Conservation (phyloP, 2,797 vertebrate species). For the Linurgus olivaceus region DNA sequence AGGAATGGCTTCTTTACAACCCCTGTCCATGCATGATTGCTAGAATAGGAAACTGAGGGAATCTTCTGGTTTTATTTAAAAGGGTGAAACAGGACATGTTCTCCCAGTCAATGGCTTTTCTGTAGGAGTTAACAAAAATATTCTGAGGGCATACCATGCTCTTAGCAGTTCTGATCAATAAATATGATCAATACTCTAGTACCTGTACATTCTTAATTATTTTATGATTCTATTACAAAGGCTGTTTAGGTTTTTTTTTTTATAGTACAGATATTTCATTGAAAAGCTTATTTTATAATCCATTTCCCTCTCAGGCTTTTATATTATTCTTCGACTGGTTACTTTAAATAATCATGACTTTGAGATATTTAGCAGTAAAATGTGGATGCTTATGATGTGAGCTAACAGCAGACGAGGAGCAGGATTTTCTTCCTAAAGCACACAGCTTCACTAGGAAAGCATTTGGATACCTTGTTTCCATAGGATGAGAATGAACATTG, state of each 20-base stretch:
- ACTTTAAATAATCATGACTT: not conserved
- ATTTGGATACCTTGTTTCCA: not conserved
- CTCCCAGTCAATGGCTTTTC: not conserved
- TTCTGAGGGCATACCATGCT: not conserved
- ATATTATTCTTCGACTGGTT: not conserved
- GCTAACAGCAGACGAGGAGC: not conserved
- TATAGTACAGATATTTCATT: not conserved
- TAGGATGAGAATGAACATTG: not conserved
- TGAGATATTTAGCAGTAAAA: not conserved
- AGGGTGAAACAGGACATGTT: not conserved
- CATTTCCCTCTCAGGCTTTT: not conserved
- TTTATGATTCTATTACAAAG: not conserved
- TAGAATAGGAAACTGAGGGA: not conserved
- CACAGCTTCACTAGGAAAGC: not conserved
- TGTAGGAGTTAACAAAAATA: not conserved
- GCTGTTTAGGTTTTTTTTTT: not conserved
- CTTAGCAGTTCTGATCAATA: not conserved
- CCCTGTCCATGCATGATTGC: accelerated
- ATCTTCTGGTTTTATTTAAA: not conserved
- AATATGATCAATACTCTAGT: not conserved
- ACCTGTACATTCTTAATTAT: not conserved
- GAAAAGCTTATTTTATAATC: not conserved
- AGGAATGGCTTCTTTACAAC: not conserved
- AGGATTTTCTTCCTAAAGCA: not conserved
- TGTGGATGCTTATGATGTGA: not conserved